phyloP scores from a whole-genome alignment of 2,888 invertebrate species.

The Machimus atricapillus region DNA sequence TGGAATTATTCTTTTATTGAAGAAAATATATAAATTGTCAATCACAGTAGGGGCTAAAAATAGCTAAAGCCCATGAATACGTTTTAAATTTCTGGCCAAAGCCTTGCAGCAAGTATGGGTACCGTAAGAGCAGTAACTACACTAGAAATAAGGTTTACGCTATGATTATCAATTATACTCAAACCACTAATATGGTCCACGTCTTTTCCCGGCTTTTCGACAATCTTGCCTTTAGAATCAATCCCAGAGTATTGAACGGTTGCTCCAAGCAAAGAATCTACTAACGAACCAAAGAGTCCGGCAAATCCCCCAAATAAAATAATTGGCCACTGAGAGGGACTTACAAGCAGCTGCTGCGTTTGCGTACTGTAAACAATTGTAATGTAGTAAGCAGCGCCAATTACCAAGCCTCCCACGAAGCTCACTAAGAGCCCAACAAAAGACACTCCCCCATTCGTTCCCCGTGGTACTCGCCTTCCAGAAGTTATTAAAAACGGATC shows the following conservation, averaged over 20 bases:
- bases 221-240: slow-evolving; percentile 73
- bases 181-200: slow-evolving; percentile 79
- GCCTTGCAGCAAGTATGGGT: slow-evolving; percentile 69
- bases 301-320: slow-evolving; percentile 74
- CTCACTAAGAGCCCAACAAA: slow-evolving; percentile 67
- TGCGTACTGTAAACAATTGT: slow-evolving; percentile 72
- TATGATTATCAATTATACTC: slow-evolving; percentile 82
- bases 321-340: slow-evolving; percentile 81
- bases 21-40: too few species aligned
- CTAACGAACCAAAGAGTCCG: slow-evolving; percentile 80
- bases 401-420: slow-evolving; percentile 64
- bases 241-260: slow-evolving; percentile 86
- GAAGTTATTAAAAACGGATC: slow-evolving; percentile 80
- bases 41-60: not conserved
- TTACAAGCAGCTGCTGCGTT: slow-evolving; percentile 64
- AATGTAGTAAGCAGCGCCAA: slow-evolving; percentile 78
- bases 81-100: slow-evolving; percentile 64
- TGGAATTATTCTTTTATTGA: too few species aligned
- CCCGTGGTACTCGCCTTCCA: slow-evolving; percentile 77
- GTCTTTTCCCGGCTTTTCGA: slow-evolving; percentile 71
- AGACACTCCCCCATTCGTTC: slow-evolving; percentile 90
- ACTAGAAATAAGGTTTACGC: slow-evolving; percentile 84
- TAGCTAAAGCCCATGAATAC: not conserved
- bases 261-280: slow-evolving; percentile 86
- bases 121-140: slow-evolving; percentile 75